Conservation (phyloP, 1,140 invertebrate genomes). For the Ceratina australensis region DNA sequence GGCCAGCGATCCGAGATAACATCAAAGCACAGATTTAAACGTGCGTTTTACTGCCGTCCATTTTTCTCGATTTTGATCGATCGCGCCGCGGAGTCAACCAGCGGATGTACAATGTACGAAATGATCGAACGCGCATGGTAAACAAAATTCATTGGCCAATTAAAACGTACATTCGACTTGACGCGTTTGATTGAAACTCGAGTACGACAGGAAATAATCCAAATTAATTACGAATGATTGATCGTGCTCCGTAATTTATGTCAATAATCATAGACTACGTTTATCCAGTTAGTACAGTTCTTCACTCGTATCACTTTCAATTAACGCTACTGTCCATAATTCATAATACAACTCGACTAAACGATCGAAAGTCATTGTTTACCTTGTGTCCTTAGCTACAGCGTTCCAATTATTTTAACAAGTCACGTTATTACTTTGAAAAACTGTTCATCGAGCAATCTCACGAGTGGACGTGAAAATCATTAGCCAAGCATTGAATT, state of each 20-base stretch:
- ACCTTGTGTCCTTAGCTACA: background rate
- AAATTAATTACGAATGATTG: slow-evolving; percentile 33
- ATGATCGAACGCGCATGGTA: slow-evolving; percentile 4
- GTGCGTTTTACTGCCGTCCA: background rate
- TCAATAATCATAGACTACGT: background rate
- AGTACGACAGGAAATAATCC: slow-evolving; percentile 18
- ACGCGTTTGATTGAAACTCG: slow-evolving; percentile 8
- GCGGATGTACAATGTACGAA: slow-evolving; percentile 7
- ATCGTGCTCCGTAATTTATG: slow-evolving; percentile 20
- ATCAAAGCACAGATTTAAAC: background rate
- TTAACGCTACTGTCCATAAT: background rate
- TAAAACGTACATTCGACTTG: slow-evolving; percentile 18
- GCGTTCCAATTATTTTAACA: background rate
- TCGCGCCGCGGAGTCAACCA: background rate
- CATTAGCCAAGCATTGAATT: background rate
- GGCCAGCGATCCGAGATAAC: background rate
- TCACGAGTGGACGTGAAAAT: background rate
- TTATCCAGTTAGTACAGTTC: slow-evolving; percentile 2
- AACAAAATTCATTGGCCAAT: background rate
- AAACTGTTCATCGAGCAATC: background rate
- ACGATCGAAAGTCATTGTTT: background rate
- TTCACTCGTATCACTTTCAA: slow-evolving; percentile 11
- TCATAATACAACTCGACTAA: background rate
- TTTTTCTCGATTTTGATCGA: slow-evolving; percentile 13
- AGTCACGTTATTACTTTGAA: background rate